These are phyloP conservation scores for Odontesthes bonariensis DNA, from an alignment of 2,113 vertebrate genomes.

Conservation along the genomic window DNA sequence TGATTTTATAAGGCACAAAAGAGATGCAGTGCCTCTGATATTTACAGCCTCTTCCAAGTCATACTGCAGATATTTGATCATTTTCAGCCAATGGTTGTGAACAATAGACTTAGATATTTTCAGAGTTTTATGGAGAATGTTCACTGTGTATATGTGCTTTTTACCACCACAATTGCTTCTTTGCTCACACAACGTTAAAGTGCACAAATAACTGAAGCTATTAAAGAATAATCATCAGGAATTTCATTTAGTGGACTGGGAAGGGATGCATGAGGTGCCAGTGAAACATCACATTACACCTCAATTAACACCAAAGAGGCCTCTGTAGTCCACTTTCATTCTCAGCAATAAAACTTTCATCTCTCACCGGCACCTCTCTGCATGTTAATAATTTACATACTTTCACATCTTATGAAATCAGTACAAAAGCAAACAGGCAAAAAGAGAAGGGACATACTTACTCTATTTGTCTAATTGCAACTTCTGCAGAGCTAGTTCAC, in stretches of 20 bases:
- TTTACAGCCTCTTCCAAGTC: constrained; percentile 22
- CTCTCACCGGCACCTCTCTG: constrained; percentile 36
- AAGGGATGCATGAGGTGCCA: constrained; percentile 56
- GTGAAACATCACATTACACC: constrained; percentile 77
- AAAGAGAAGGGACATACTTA: neutral
- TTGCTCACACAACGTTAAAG: constrained; percentile 58
- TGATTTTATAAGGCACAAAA: neutral
- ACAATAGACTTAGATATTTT: constrained; percentile 32
- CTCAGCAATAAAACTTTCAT: constrained; percentile 55
- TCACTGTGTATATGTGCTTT: neutral
- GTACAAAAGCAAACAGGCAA: constrained; percentile 14
- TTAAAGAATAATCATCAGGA: constrained; percentile 67
- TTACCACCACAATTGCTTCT: neutral
- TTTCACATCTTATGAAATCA: constrained; percentile 18
- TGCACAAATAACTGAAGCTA: constrained; percentile 55
- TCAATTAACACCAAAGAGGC: constrained; percentile 71
- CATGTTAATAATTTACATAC: constrained; percentile 28
- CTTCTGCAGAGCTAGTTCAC: constrained; percentile 29
- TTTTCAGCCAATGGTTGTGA: constrained; percentile 19
- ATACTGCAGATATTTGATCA: constrained; percentile 15
- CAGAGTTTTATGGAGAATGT: constrained; percentile 10
- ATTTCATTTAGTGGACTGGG: constrained; percentile 67
- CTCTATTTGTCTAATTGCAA: constrained; percentile 4
- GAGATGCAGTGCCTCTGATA: constrained; percentile 16
- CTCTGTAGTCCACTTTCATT: constrained; percentile 60